These are phyloP conservation scores for Anguilla obscura DNA, from an alignment of 2,797 vertebrate genomes.

Conservation along the genomic window DNA sequence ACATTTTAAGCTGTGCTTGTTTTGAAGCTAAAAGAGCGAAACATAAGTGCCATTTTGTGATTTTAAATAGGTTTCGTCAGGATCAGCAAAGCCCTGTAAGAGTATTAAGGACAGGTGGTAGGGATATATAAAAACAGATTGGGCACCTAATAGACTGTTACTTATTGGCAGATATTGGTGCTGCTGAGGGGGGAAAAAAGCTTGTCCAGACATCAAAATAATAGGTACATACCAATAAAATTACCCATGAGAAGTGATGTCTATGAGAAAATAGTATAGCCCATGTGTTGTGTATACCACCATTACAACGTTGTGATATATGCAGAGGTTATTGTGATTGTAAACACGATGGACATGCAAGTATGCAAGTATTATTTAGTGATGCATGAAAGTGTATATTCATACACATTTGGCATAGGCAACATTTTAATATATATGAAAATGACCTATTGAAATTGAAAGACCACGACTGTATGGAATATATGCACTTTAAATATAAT, in stretches of 20 bases:
- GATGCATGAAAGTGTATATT: not conserved
- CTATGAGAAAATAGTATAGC: not conserved
- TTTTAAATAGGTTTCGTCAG: not conserved
- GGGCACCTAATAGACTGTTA: not conserved
- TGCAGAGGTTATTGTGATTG: not conserved
- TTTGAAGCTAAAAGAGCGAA: not conserved
- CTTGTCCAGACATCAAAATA: not conserved
- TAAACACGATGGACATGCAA: not conserved
- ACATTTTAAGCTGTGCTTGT: slow-evolving; percentile 12
- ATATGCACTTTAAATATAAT: not conserved
- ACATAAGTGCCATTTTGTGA: slow-evolving; percentile 2
- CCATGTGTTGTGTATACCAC: not conserved
- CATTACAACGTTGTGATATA: not conserved
- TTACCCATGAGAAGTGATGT: not conserved
- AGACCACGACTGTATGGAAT: not conserved
- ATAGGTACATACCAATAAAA: not conserved
- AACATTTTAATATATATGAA: not conserved
- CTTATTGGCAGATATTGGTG: not conserved
- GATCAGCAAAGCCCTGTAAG: not conserved
- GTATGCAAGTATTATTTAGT: not conserved
- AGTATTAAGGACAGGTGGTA: not conserved
- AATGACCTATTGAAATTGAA: not conserved
- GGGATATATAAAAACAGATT: not conserved
- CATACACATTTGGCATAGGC: not conserved
- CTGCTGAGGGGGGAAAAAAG: not conserved